Base-by-base conservation (phyloP, 1,140 invertebrate genomes). In the Homalodisca vitripennis region DNA sequence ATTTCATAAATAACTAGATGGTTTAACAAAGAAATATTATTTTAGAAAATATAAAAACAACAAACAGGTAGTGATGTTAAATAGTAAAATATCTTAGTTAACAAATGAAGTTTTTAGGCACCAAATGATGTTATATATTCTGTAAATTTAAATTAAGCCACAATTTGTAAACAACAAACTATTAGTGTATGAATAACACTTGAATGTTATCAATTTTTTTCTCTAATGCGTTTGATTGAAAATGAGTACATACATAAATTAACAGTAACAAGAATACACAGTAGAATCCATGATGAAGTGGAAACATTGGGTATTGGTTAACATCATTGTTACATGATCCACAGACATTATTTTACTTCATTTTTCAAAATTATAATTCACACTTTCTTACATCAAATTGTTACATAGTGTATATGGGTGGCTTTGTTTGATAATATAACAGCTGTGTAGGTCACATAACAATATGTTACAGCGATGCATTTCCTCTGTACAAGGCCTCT, bases 91-190 rank as follows among this genome's bases (percentile, higher is more conserved):
- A 10, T 3, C 17, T 22, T 51, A 20, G 48, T 51, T 20, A 51
- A 51, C 22, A 51, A 51, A 20, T 14, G n/a, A 12, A 20, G 17
- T 22, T 51, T 20, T 22, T 51, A 51, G 48, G 48, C 48, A 51
- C 48, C 48, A 51, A 51, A 51, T 51, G 48, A 51, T 51, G 48
- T 51, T 51, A 51, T n/a, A 51, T n/a, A n/a, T n/a, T n/a, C n/a
- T n/a, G n/a, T 22, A 51, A 51, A 20, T 51, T 51, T 17, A 51
- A 51, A 51, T 51, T 51, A 51, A 51, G 48, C 48, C 48, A 51
- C 48, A 51, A 51, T 51, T n/a, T 3, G 22, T 51, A 3, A 51
- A 51, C 3, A 22, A 51, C 3, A 10, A 22, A 3, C 22, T 22
- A 20, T 20, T 20, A 12, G n/a, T 51, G 22, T 14, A 51, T 51